Percentiles rank a stretch among this genome's conserved stretches.
phyloP scores from a whole-genome alignment of 2,113 vertebrate species.

The Agapornis roseicollis region DNA sequence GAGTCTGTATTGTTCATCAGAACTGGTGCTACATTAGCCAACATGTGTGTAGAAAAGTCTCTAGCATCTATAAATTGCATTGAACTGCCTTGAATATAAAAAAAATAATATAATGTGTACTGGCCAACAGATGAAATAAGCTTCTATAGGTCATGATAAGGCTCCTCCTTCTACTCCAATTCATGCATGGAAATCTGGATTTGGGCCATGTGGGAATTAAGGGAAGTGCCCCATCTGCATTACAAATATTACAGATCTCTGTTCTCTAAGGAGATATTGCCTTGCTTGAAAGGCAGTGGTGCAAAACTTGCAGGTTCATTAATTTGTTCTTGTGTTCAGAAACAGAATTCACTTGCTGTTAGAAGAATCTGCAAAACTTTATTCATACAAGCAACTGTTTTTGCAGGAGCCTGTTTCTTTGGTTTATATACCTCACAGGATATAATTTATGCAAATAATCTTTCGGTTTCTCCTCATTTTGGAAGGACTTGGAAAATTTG shows the following conservation, averaged over 20 bases:
- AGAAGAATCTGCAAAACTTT: neutral
- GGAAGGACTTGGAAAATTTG: neutral
- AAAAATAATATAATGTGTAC: neutral
- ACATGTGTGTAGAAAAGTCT: neutral
- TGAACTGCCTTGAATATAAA: neutral
- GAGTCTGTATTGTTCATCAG: neutral
- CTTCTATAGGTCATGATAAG: neutral
- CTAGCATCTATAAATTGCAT: neutral
- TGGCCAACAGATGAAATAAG: neutral
- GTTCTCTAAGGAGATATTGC: neutral
- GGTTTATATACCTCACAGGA: neutral
- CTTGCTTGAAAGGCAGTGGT: neutral
- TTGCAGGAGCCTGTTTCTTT: neutral
- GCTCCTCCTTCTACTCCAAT: neutral
- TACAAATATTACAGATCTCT: neutral
- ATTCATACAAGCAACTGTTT: neutral
- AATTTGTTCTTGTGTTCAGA: neutral
- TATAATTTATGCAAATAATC: constrained; percentile 8
- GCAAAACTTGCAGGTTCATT: neutral
- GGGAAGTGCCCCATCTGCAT: neutral
- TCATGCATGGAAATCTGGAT: neutral
- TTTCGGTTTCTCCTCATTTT: constrained; percentile 7
- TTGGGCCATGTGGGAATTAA: neutral
- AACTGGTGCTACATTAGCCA: neutral
- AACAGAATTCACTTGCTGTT: neutral